Base-by-base conservation (phyloP, 2,113 vertebrate species). In the Sander vitreus region DNA sequence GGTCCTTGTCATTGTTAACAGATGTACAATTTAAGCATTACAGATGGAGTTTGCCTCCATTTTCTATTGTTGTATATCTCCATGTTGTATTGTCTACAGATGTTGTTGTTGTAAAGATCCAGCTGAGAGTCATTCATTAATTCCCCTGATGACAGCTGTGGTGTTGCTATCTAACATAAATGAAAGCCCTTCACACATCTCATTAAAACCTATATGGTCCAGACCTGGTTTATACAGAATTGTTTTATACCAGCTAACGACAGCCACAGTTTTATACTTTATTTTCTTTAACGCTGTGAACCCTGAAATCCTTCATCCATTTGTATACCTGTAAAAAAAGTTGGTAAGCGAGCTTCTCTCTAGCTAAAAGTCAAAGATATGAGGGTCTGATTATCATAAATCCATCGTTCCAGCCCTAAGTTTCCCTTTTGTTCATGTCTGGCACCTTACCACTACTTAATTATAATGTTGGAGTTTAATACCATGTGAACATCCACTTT, bases 381-480 rank as follows among this genome's bases (percentile, higher is more conserved):
- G 76, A 88, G 85, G 67, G 85, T 80, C 78, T 90, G 79, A 90
- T 95, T 95, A 96, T 96, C 95, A 95, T 92, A 94, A 95, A 89
- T 82, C 72, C 92, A 93, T 93, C 79, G 89, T 89, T 81, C 87
- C 91, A 93, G 93, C 77, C 94, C 95, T 51, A 62, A 64, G 54
- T 81, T 48, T n/a, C 15, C 10, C n/a, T 79, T 48, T 67, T 39
- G 13, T 69, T 92, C 81, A 5, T 14, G 85, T 85, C 54, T 94
- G 95, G 95, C 93, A 91, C 86, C 64, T 76, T 90, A 89, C 93
- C 92, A 91, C 55, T 10, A 76, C 88, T 93, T 95, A 95, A 95
- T 96, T 95, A 93, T 89, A 82, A 72, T 73, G 78, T 91, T 93
- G 87, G 88, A 92, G 91, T 93, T 94, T 94, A 95, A 94, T 94